Evolutionary conservation across 2,888 invertebrate species (phyloP), one percentile per base, ranked within the genome.

Genomic region (Diogma glabrata): DNA sequence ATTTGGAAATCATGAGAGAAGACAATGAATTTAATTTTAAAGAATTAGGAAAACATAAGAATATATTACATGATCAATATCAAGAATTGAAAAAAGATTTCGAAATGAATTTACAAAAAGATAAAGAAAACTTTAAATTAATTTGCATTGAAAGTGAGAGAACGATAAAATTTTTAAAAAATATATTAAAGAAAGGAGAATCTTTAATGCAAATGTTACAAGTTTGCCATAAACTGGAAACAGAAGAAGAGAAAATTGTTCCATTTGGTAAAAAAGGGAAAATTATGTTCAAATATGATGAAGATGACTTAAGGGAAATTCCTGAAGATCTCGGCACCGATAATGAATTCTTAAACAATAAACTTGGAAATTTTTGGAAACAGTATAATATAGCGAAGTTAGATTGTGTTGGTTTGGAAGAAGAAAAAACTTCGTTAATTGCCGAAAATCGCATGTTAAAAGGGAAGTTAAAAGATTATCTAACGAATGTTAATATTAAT

Each of bases 311-410:
- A 2, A 67, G 69, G 54, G 58, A 60, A 17, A 57, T 58, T 2
- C 59, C 60, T 3, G 54, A 58, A 12, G 52, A 14, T 53, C 14
- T 33, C 43, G 17, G 30, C 45, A 1, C n/a, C 2, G 14, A 24
- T 14, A 43, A 26, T 47, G 74, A 72, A 45, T 71, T 75, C 47
- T 77, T 77, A 60, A 71, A 71, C 12, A 76, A 79, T 48, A 20
- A 48, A 63, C 70, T 87, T 72, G 81, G 82, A 55, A 81, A 80
- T 58, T 86, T 88, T 62, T 79, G 87, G 76, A 69, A 74, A 52
- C 73, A 77, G 10, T 77, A 73, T 51, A 81, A 79, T 62, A 72
- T 75, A 54, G 74, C 74, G 2, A 60, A 72, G 17, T 64, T 78
- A 43, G 79, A 77, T 60, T 73, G 72, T 46, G 69, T 74, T 23